Evolutionary conservation across 2,888 invertebrate species (phyloP), one percentile per base, ranked within the genome.

Genomic region (Parnassius mnemosyne): DNA sequence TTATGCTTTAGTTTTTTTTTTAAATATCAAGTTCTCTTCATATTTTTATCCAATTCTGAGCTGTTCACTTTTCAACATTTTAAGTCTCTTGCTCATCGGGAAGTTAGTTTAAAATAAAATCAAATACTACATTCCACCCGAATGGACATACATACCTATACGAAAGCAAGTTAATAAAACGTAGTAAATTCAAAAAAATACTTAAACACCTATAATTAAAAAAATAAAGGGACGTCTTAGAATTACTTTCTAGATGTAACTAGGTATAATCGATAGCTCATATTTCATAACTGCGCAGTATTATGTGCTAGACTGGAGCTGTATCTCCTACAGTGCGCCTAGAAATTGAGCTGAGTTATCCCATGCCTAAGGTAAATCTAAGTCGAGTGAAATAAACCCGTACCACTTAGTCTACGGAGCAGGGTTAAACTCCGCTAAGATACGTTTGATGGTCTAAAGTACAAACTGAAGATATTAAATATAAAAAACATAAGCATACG

Each of bases 331-430:
- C 74, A 80, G 83, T 80, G 81, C 74, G 66, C 68, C 62, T 69
- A 76, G 75, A 75, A 79, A 78, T 77, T 76, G 81, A 77, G 72
- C 75, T 60, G 69, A 63, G 68, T 61, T 69, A 71, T 71, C 73
- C 72, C 68, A 70, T 70, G 67, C 65, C 65, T 57, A 56, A 66
- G 67, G 71, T 69, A 69, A 73, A 75, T 76, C 74, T 71, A 74
- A 77, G 79, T 79, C 77, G 76, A 78, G 80, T 80, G 83, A 81
- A 85, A 82, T 81, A 82, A 81, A 83, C 83, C 80, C 73, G 74
- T 67, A 74, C 77, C 81, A 83, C 81, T 86, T 80, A 81, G 83
- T 84, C 80, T 84, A 76, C 75, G 79, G 80, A 77, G 75, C 69
- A 71, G 73, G 75, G 79, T 78, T 80, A 81, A 81, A 80, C 78